Percentiles rank a stretch among this genome's conserved stretches.
Evolutionary conservation across 2,113 vertebrate species (phyloP).

Genomic region (Platysteira castanea): DNA sequence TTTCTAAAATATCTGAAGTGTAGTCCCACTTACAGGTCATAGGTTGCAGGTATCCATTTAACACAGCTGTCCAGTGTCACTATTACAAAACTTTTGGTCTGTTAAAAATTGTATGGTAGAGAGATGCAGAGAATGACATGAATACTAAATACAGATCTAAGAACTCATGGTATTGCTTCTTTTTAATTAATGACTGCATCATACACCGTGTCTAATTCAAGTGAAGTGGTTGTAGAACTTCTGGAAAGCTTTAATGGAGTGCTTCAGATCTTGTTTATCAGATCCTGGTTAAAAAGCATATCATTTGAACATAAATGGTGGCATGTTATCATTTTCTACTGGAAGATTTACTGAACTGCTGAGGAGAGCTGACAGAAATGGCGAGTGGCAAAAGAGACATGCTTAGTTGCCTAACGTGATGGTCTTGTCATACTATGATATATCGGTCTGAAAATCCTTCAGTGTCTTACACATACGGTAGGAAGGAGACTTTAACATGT

Average conservation of each 20-base stretch:
- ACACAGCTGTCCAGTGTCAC: background rate
- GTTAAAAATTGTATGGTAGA: background rate
- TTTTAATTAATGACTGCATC: background rate
- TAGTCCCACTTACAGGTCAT: background rate
- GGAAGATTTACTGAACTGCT: background rate
- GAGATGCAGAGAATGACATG: background rate
- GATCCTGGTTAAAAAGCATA: background rate
- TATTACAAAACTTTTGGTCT: background rate
- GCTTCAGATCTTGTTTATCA: slow-evolving; percentile 18
- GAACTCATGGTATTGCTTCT: background rate
- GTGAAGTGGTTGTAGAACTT: background rate
- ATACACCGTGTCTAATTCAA: background rate
- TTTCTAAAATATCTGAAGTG: background rate
- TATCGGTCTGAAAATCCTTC: background rate
- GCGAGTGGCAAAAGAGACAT: background rate
- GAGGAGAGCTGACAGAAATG: background rate
- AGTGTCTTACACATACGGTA: background rate
- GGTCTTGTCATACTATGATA: background rate
- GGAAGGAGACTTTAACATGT: background rate
- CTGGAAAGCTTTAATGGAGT: background rate
- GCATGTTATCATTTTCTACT: background rate
- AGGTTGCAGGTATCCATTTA: background rate
- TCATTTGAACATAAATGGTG: background rate
- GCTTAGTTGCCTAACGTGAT: background rate
- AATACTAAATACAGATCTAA: background rate